phyloP scores from a whole-genome alignment of 2,888 invertebrate genomes.

The Rhyacophila evoluta region DNA sequence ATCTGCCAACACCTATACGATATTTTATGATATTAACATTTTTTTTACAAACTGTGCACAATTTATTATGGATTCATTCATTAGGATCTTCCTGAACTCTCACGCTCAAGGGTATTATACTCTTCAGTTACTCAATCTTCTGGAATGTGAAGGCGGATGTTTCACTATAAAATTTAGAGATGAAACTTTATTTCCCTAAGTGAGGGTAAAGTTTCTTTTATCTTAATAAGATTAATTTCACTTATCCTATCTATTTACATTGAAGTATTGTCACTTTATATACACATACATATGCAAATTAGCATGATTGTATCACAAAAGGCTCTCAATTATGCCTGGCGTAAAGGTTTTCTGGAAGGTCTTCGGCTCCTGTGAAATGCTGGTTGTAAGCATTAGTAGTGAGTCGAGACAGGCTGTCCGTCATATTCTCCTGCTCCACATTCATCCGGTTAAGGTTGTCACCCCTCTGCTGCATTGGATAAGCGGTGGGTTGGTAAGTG shows the following conservation, averaged over 20 bases:
- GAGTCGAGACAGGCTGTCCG: conserved; percentile 70
- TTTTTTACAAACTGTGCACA: too few relatives aligned
- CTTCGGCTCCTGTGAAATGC: conserved; percentile 32
- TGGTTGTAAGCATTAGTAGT: conserved; percentile 61
- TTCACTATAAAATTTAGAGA: too few relatives aligned
- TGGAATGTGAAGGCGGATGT: too few relatives aligned
- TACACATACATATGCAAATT: neutral
- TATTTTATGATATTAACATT: too few relatives aligned
- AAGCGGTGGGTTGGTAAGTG: conserved; percentile 46
- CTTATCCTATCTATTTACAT: neutral
- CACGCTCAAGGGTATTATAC: too few relatives aligned
- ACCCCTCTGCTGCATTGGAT: neutral
- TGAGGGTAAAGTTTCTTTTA: too few relatives aligned
- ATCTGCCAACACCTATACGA: too few relatives aligned
- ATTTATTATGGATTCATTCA: too few relatives aligned
- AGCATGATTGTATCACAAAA: neutral
- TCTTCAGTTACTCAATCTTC: too few relatives aligned
- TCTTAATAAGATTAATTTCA: neutral
- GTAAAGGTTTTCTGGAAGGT: conserved; percentile 27
- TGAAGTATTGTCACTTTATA: neutral
- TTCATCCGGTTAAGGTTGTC: conserved; percentile 39
- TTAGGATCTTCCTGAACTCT: too few relatives aligned
- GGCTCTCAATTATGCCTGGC: neutral
- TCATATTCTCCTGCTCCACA: conserved; percentile 63
- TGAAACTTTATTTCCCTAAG: too few relatives aligned